Evolutionary conservation across 2,113 vertebrate species (phyloP).

Genomic region (Passerina amoena): DNA sequence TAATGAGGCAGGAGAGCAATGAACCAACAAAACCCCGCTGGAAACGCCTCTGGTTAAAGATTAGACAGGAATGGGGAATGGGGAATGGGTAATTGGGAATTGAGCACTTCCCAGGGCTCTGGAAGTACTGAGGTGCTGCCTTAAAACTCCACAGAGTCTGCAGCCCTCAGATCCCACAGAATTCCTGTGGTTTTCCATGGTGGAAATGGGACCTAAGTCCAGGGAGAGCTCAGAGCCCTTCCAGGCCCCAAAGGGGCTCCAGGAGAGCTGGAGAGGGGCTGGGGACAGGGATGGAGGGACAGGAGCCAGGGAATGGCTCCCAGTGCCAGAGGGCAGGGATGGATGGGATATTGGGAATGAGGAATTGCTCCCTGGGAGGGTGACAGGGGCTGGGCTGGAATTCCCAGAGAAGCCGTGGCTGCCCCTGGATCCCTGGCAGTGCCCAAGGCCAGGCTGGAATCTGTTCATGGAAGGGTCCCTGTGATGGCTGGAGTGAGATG

Average conservation of each 20-base stretch:
- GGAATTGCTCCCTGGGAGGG: too few relatives aligned
- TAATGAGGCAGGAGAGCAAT: neutral
- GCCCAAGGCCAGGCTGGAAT: neutral
- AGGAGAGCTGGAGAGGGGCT: neutral
- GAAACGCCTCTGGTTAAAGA: constrained; percentile 25
- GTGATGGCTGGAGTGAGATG: neutral
- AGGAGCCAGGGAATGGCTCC: neutral
- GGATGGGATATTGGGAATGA: neutral
- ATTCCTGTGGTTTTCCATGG: neutral
- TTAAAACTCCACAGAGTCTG: fast-evolving
- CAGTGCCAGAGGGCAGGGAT: fast-evolving
- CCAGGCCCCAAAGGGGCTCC: neutral
- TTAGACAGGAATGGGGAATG: neutral
- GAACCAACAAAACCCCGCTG: neutral
- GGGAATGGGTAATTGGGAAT: neutral
- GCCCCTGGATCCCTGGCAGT: neutral
- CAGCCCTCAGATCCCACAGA: neutral
- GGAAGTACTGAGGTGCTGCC: neutral
- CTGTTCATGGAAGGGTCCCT: neutral
- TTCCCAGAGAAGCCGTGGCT: neutral
- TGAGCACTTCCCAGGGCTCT: fast-evolving
- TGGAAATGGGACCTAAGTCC: neutral
- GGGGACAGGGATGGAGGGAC: neutral
- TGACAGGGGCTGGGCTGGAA: neutral
- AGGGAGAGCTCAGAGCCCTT: neutral